Base-by-base conservation (phyloP, 1,140 invertebrate genomes). In the Drosophila paulistorum region DNA sequence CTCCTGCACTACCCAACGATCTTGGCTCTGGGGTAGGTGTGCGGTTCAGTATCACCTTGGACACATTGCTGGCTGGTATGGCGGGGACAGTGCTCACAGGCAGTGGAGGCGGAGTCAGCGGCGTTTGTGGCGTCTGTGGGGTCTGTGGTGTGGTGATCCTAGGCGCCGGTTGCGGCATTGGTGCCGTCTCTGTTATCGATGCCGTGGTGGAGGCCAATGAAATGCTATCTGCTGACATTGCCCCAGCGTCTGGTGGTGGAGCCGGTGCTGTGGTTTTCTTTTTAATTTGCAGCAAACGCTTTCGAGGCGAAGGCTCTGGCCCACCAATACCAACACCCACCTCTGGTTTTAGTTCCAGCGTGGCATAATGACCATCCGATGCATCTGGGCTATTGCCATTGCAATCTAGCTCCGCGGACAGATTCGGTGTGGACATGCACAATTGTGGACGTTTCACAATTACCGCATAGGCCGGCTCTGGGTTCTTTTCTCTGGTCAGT, bases 361-460 rank as follows among this genome's bases (percentile, higher is more conserved):
- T 90, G n/a, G 80, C 87, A 48, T 87, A 80, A 62, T 81, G 74
- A 7, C 73, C 57, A 33, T 82, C 72, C n/a, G 58, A 39, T 6
- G 68, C 60, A 30, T 78, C 71, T 6, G 64, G 45, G 45, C 87
- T 81, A 17, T 77, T 71, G 13, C 87, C 78, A 67, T 90, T 84
- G 35, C 61, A 77, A 20, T 90, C 74, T 48, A 73, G 26, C 45
- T 77, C 73, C 14, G 61, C 67, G 35, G 63, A 77, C 20, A 92
- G 68, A 71, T 92, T 92, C 7, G 91, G 91, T 17, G 91, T 91
- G 55, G 91, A 92, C 64, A 90, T 90, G 62, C 78, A 90, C n/a
- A 91, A 65, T 65, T 91, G 78, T 6, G 85, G 84, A 39, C 89
- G 71, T 68, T 87, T 74, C 41, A 76, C 76, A 39, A 90, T 75